Base-by-base conservation (phyloP, 1,140 invertebrate genomes). In the Plectus sambesii region DNA sequence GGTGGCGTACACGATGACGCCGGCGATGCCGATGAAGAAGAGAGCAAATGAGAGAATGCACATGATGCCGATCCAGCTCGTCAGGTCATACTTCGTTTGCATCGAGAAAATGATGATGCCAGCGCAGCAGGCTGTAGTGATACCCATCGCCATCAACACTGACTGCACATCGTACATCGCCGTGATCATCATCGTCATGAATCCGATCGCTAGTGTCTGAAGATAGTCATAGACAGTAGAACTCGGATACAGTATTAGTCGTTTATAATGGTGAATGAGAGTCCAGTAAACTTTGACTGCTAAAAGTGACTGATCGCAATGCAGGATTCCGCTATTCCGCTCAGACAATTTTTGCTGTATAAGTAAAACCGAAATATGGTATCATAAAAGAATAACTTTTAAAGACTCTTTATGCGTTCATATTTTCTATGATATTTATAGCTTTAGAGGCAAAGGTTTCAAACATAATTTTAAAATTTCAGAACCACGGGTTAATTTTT, bases 31-130 rank as follows among this genome's bases (percentile, higher is more conserved):
- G 39, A 65, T 64, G 27, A 65, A 19, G 49, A 66, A 49, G 30
- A 69, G 41, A 26, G 61, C 60, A 56, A 67, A 59, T 9, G 65
- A 65, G 9, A 56, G 45, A 29, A 66, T 65, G 37, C 54, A 43
- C 9, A 66, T 52, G 35, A 62, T 43, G n/a, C 65, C 65, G 51
- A 66, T 64, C 47, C 38, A 51, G 29, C 41, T 42, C 36, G 62
- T 63, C 12, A 66, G 44, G 42, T 66, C 63, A 27, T 53, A 50
- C 50, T 62, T 68, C 6, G 65, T 67, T 19, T 49, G 47, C 9
- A 48, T 52, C 2, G 66, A 39, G 45, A 68, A 69, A 5, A 68
- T 42, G 26, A 66, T 59, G 38, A 67, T 67, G 1, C 43, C 43
- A 2, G 39, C 51, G 40, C 66, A 69, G 33, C 54, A 61, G 5